Conservation (phyloP, 1,140 invertebrate genomes). For the Papilio xuthus region DNA sequence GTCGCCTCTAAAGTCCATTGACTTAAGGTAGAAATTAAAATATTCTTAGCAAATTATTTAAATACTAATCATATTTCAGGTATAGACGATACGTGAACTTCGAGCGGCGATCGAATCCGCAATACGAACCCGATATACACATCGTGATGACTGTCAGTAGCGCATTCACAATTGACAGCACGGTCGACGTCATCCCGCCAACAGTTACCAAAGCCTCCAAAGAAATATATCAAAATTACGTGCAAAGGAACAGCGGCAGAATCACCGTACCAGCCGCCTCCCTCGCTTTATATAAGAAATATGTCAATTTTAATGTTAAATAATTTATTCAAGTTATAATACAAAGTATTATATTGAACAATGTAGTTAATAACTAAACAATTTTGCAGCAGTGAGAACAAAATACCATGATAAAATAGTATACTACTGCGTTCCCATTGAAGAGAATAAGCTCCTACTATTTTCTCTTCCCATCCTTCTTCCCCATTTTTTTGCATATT, state of each 20-base stretch:
- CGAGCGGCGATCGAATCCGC: conserved; percentile 80
- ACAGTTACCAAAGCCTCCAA: conserved; percentile 83
- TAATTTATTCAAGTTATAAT: conserved; percentile 19
- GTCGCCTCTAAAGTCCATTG: background rate
- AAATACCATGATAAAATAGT: no score
- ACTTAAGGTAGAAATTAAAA: no score
- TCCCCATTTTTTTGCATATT: background rate
- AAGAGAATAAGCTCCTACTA: background rate
- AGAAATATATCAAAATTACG: conserved; percentile 87
- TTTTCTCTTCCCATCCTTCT: background rate
- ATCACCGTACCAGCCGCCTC: conserved; percentile 55
- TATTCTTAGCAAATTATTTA: no score
- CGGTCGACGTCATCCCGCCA: conserved; percentile 83
- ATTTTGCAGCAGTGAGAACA: no score
- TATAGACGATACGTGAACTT: conserved; percentile 90
- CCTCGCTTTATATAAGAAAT: conserved; percentile 67
- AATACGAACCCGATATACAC: conserved; percentile 76
- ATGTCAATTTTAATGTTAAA: conserved; percentile 65
- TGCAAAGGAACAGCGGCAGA: conserved; percentile 71
- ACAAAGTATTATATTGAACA: background rate
- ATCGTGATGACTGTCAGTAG: conserved; percentile 80
- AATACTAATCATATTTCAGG: conserved; percentile 57
- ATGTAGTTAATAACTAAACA: background rate
- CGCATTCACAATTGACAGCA: conserved; percentile 82
- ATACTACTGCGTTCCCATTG: background rate